Evolutionary conservation across 2,888 invertebrate genomes (phyloP), one percentile per base, ranked within the genome.

Genomic region (Archips xylosteana): DNA sequence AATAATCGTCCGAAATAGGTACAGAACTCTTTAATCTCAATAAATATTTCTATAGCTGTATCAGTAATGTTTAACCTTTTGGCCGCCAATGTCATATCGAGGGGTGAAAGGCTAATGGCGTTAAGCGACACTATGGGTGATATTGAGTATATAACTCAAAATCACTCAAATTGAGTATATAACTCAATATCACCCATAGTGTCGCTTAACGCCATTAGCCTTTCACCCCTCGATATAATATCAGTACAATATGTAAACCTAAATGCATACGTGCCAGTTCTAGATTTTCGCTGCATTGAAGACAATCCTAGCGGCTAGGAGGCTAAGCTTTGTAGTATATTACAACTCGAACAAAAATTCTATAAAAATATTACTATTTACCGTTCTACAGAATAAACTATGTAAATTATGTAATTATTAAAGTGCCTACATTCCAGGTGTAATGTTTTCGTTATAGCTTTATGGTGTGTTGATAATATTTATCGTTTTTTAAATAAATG

Each of bases 401-500:
- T 81, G 76, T 81, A 75, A 79, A 82, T 80, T 80, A 80, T 75
- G 73, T 71, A 74, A 75, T 75, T 78, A 77, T 76, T 72, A 83
- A 92, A 94, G 92, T 92, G 92, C 93, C 92, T 94, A 93, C 93
- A 93, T 94, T 94, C 93, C 93, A 91, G 85, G 85, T 92, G 78
- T 85, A 86, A 79, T 73, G 75, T 81, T 83, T 85, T 78, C 79
- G 78, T 85, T 83, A 80, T 81, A 74, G 81, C 75, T 81, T 83
- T 85, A 82, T 80, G 76, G 81, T 86, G 80, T 83, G 80, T 85
- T 86, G 83, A 85, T 87, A 77, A 82, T 39, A 45, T 80, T 86
- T 87, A 79, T 83, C 81, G 85, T 85, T 85, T 80, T 85, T 80
- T 84, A 86, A 89, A 84, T 85, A 84, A 83, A 82, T 72, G 81